Base-by-base conservation (phyloP, 2,888 invertebrate genomes). In the Saturnia pavonia region DNA sequence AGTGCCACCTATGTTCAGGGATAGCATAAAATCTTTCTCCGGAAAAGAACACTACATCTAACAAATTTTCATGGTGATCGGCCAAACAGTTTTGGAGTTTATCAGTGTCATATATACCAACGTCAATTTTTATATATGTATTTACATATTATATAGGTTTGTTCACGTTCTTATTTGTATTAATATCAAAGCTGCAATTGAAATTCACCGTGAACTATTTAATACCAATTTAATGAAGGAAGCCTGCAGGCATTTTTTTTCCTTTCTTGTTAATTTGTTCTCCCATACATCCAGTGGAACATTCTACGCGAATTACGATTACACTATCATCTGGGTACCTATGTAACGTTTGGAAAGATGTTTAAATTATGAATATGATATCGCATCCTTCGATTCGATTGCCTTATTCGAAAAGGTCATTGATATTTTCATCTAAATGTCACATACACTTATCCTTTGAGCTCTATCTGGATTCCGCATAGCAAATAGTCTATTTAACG, bases 401-500 rank as follows among this genome's bases (percentile, higher is more conserved):
- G 25, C 12, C 14, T 54, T 42, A 67, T 70, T 25, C 14, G 9
- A 51, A 69, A 65, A 51, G 69, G 34, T 65, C 65, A 40, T 51
- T 69, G 51, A 69, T 51, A 51, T 51, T 48, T 65, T 34, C 40
- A 27, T 51, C 51, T 66, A 43, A 70, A 67, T 60, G 68, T 54
- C 54, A 34, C 70, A 57, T 27, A 72, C 54, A 34, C 70, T 48
- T 27, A 72, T 70, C 57, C 65, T 69, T 67, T 45, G 57, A 72
- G 51, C 60, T 72, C 71, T 72, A 69, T 67, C 63, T 45, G 60
- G 63, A 70, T 60, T 51, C 68, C 57, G 69, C 67, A 34, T 72
- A 70, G 69, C 71, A 72, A 72, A 75, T 74, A 75, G 75, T 71
- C 76, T 75, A 66, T 73, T 48, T 63, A 74, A 77, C 74, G 76